Base-by-base conservation (phyloP, 2,797 vertebrate genomes). In the Galagoides demidoff region DNA sequence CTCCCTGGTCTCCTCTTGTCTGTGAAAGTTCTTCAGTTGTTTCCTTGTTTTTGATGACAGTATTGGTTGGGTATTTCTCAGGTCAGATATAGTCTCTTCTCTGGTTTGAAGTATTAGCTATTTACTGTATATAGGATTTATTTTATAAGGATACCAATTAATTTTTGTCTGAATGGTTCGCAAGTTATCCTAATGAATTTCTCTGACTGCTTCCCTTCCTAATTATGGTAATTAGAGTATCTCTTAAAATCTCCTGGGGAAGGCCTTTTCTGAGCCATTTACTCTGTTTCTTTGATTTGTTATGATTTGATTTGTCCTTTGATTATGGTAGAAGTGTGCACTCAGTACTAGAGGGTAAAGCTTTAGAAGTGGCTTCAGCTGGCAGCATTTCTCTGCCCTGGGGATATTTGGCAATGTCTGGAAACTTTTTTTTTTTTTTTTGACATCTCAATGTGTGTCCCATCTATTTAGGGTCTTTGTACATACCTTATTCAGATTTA, bases 291-390 rank as follows among this genome's bases (percentile, higher is more conserved):
- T 85, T 27, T 77, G 59, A 39, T 74, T 86, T 89, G 20, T 76
- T 43, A 43, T 43, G 39, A 43, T 43, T 43, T 43, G 39, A 43
- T 43, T 43, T 43, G 39, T 43, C 39, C 39, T 43, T 43, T 88
- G 64, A 37, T 94, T 85, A 73, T 39, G 16, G 34, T 81, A 23
- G 3, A 13, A 93, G 7, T 68, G 1, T 57, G 23, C 27, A 37
- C 12, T 34, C 4, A 31, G 59, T 39, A 27, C 12, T 84, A 49
- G n/a, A 63, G 23, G n/a, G 5, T 77, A 55, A 77, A 37, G 14
- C 77, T 95, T 89, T 79, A 31, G n/a, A 87, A 83, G 7, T 88
- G 78, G 57, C n/a, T 94, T 92, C 85, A 85, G 0, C 34, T 23
- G 34, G 6, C 29, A 16, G 13, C n/a, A 45, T 0, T 89, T 68